These are phyloP conservation scores for Lamellibrachia luymesi DNA, from an alignment of 1,140 invertebrate species.

Conservation along the genomic window DNA sequence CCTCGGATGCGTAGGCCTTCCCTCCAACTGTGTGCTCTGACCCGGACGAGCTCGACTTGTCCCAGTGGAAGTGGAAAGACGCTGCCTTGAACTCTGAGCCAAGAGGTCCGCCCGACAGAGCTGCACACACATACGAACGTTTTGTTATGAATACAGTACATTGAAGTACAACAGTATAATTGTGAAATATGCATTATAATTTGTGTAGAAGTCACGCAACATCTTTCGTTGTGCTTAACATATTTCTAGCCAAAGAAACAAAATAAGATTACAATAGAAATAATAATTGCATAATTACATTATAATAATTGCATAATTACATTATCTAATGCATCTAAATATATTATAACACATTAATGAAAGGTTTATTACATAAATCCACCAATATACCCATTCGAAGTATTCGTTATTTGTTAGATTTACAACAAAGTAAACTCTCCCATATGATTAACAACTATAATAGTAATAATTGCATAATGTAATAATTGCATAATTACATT, in stretches of 20 bases:
- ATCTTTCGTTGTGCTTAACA: neutral
- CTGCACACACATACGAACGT: constrained; percentile 9
- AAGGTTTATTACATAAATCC: neutral
- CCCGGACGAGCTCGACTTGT: constrained; percentile 44
- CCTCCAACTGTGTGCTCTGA: constrained; percentile 71
- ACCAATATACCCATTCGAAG: neutral
- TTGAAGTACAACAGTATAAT: neutral
- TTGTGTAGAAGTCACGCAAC: neutral
- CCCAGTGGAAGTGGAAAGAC: constrained; percentile 61
- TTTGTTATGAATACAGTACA: neutral
- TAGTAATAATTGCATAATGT: neutral
- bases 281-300: too few relatives aligned
- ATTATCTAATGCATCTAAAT: neutral
- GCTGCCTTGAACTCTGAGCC: constrained; percentile 53
- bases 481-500: neutral
- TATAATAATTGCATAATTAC: neutral
- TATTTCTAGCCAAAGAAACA: neutral
- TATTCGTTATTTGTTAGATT: neutral
- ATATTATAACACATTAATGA: too few relatives aligned
- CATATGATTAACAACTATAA: neutral
- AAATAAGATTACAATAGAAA: neutral
- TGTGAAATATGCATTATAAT: neutral
- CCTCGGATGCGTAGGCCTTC: constrained; percentile 81
- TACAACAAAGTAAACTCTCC: neutral
- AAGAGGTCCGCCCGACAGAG: constrained; percentile 55